Conservation (phyloP, 2,888 invertebrate genomes). For the Parasteatoda lunata region DNA sequence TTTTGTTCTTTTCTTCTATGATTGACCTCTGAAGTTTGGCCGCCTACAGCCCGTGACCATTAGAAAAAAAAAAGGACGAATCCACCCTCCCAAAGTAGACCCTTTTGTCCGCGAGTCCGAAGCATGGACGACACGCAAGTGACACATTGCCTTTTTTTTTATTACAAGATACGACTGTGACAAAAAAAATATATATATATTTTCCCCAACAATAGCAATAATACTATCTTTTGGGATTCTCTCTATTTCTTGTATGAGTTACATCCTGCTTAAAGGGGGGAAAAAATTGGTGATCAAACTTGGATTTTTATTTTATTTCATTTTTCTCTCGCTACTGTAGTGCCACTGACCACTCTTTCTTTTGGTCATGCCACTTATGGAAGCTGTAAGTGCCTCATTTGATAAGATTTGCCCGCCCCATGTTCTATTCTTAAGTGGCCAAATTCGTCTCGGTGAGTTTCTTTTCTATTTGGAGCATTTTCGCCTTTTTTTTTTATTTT, state of each 20-base stretch:
- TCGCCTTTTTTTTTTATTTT: too few species aligned
- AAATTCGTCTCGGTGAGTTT: neutral
- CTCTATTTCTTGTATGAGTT: constrained; percentile 14
- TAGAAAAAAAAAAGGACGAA: constrained; percentile 8
- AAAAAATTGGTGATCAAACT: constrained; percentile 33
- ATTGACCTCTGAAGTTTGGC: constrained; percentile 38
- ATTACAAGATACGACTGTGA: constrained; percentile 13
- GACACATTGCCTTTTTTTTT: constrained; percentile 17
- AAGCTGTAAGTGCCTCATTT: neutral
- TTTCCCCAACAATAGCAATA: constrained; percentile 43
- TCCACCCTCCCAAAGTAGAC: constrained; percentile 47
- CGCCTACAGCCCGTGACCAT: constrained; percentile 36
- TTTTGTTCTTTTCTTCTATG: constrained; percentile 19
- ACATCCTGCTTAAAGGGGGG: constrained; percentile 50
- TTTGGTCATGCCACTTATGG: constrained; percentile 7
- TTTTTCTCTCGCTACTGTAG: neutral
- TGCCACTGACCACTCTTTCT: constrained; percentile 33
- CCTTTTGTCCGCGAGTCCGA: constrained; percentile 39
- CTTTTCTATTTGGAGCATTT: neutral
- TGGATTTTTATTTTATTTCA: constrained; percentile 20
- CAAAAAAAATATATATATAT: constrained; percentile 7
- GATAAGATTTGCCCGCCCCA: neutral
- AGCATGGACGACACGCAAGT: constrained; percentile 57
- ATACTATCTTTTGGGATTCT: constrained; percentile 7
- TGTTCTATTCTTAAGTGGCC: neutral